A percentile compares a stretch with the other conserved stretches of the same genome.
Conservation (phyloP, 2,888 invertebrate genomes). For the Fabriciana adippe region DNA sequence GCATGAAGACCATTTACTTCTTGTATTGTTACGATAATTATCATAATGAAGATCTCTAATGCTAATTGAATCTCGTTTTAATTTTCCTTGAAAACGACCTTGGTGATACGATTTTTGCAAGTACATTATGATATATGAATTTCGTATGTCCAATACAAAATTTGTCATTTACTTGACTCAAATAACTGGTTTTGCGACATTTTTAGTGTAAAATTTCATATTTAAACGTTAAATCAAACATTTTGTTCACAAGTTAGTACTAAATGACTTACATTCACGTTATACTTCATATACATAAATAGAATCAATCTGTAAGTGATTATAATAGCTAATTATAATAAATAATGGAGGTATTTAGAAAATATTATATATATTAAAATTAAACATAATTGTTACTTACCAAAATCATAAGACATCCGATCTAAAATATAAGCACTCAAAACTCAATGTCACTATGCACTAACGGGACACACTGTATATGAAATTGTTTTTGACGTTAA, state of each 20-base stretch:
- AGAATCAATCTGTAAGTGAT: background rate
- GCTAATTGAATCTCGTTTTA: slow-evolving; percentile 12
- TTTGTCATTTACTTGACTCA: no score
- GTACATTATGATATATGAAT: background rate
- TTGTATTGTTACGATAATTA: slow-evolving; percentile 14
- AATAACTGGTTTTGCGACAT: no score
- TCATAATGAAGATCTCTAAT: slow-evolving; percentile 5
- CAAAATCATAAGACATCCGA: slow-evolving; percentile 68
- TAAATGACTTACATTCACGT: no score
- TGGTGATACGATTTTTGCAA: slow-evolving; percentile 6
- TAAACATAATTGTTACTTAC: slow-evolving; percentile 32
- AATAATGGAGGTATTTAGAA: slow-evolving; percentile 13
- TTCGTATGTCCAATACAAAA: no score
- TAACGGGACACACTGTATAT: slow-evolving; percentile 67
- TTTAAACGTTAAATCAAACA: no score
- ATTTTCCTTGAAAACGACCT: slow-evolving; percentile 5
- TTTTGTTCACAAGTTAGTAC: no score
- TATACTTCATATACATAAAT: background rate
- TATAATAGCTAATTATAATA: background rate
- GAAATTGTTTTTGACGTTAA: slow-evolving; percentile 66
- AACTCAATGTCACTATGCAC: slow-evolving; percentile 67
- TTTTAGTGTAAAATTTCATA: no score
- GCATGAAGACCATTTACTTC: slow-evolving; percentile 5
- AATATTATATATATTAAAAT: background rate
- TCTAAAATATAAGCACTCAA: slow-evolving; percentile 48